phyloP scores from a whole-genome alignment of 2,113 vertebrate genomes.

The Suricata suricatta region DNA sequence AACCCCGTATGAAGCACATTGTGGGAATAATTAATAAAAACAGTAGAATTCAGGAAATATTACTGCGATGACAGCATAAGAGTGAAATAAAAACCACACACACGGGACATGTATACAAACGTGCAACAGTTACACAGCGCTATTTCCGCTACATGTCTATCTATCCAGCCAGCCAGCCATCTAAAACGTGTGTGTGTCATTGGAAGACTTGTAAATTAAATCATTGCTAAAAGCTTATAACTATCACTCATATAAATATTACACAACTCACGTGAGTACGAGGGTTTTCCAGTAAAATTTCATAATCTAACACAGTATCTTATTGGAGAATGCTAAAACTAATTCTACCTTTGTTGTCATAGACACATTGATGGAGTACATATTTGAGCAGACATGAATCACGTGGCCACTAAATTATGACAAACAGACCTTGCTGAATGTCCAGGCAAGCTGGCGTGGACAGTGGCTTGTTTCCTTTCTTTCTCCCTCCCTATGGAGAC shows the following conservation, averaged over 20 bases:
- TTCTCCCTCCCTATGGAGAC: not conserved
- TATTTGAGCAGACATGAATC: not conserved
- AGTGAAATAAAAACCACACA: no score
- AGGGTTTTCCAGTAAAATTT: not conserved
- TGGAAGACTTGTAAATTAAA: not conserved
- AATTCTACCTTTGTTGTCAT: not conserved
- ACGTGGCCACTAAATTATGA: no score
- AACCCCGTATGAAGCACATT: not conserved
- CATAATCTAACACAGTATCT: not conserved
- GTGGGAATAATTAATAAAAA: not conserved
- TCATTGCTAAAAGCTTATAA: not conserved
- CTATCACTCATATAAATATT: not conserved
- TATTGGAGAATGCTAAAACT: not conserved
- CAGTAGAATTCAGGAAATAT: not conserved
- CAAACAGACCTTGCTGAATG: rapidly evolving
- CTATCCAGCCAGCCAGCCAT: not conserved
- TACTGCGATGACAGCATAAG: rapidly evolving
- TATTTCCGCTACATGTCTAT: no score
- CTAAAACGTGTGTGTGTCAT: not conserved
- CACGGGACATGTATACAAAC: rapidly evolving
- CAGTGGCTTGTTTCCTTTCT: not conserved
- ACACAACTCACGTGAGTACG: not conserved
- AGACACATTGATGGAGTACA: rapidly evolving
- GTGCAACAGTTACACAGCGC: rapidly evolving
- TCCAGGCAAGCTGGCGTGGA: not conserved